phyloP scores from a whole-genome alignment of 2,797 vertebrate species.

The Fistularia tabacaria region DNA sequence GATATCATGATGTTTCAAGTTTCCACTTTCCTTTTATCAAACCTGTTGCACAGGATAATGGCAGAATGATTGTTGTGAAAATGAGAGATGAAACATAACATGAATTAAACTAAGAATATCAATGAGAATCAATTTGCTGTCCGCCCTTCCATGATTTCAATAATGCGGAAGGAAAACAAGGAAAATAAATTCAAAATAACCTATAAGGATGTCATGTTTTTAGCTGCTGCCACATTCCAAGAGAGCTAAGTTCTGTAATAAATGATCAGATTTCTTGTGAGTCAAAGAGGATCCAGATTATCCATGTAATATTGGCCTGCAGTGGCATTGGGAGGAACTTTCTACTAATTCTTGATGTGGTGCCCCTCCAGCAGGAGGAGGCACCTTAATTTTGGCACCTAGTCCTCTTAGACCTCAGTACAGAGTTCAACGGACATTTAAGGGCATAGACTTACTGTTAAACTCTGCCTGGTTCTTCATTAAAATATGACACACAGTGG shows the following conservation, averaged over 20 bases:
- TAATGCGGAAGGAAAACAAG: neutral
- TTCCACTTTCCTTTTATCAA: too few relatives aligned
- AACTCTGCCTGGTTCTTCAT: conserved; percentile 2
- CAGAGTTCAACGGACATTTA: conserved; percentile 19
- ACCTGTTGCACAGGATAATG: too few relatives aligned
- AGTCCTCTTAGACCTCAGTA: neutral
- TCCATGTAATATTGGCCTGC: conserved; percentile 13
- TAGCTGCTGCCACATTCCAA: too few relatives aligned
- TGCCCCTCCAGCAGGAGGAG: conserved; percentile 26
- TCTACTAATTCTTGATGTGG: conserved; percentile 14
- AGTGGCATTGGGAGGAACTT: conserved; percentile 30
- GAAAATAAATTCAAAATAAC: neutral
- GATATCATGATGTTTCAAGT: too few relatives aligned
- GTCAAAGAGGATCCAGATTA: neutral
- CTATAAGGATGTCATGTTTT: too few relatives aligned
- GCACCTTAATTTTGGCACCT: conserved; percentile 36
- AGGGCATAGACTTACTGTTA: conserved; percentile 16
- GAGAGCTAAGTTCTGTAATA: neutral
- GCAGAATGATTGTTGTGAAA: too few relatives aligned
- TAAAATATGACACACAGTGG: conserved; percentile 3
- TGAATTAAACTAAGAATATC: too few relatives aligned
- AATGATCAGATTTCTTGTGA: conserved; percentile 4
- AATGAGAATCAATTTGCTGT: too few relatives aligned
- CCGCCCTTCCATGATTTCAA: too few relatives aligned
- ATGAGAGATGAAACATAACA: too few relatives aligned